Evolutionary conservation across 2,113 vertebrate genomes (phyloP), one percentile per base, ranked within the genome.

Genomic region (Eleginops maclovinus): DNA sequence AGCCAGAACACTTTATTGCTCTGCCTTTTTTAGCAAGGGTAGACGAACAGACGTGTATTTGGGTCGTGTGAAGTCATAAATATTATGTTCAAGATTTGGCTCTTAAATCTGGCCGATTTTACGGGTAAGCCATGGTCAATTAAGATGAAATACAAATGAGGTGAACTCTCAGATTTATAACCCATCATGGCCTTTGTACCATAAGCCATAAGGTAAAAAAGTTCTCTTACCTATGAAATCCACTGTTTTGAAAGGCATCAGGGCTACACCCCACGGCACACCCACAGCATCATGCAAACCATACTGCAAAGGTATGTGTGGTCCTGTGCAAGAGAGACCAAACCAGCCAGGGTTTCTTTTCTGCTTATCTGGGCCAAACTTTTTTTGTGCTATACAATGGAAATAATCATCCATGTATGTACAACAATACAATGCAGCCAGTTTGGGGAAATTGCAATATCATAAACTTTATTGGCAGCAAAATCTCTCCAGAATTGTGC

Each of bases 101-200:
- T 77, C 61, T 72, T 58, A 82, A 77, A 81, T 70, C 54, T 63
- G 73, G 44, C 40, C 26, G 43, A 59, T 66, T 86, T 75, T 68
- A 83, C 9, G 16, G 36, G 17, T 26, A 70, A 50, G 47, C 75
- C 31, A 43, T 26, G 24, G 58, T 66, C 66, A 76, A 71, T 84
- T 70, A 75, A 78, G 51, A 80, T 77, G 58, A 87, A 88, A 88
- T 61, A 83, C 47, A 70, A 75, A 77, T 67, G 49, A 78, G 55
- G 69, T 60, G 58, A 87, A 26, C 40, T 67, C 24, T 71, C 26
- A 72, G 43, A 74, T 83, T 68, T 79, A 83, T 49, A 77, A 79
- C 59, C 53, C 56, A 44, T 72, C 51, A 49, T 60, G 21, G 55
- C 68, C 21, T 81, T 44, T 80, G 41, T 64, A 56, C 14, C 12